phyloP scores from a whole-genome alignment of 2,888 invertebrate genomes.

The Elysia crispata region DNA sequence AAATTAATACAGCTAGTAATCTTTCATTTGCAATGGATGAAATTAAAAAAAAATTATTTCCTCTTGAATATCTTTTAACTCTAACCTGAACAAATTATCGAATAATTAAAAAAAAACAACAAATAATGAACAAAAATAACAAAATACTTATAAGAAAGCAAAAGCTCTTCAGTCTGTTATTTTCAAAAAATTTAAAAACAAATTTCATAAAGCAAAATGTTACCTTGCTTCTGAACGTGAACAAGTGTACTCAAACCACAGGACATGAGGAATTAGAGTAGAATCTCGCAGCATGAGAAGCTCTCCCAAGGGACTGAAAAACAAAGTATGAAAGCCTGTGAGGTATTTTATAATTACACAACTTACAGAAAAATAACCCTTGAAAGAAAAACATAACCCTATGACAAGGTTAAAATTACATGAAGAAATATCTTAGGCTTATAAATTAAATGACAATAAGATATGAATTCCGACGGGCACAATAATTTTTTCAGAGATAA shows the following conservation, averaged over 20 bases:
- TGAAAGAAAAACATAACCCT: not conserved
- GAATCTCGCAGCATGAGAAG: slow-evolving; percentile 91
- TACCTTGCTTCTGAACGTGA: slow-evolving; percentile 86
- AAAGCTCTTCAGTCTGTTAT: not conserved
- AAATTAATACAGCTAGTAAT: too few relatives aligned
- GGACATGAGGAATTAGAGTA: slow-evolving; percentile 91
- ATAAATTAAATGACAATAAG: not conserved
- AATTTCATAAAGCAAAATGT: slow-evolving; percentile 14
- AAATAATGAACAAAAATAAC: too few relatives aligned
- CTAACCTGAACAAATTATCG: too few relatives aligned
- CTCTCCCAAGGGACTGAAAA: slow-evolving; percentile 86
- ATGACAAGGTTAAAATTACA: not conserved
- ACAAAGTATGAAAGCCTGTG: not conserved
- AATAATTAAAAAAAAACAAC: too few relatives aligned
- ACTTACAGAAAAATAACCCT: too few relatives aligned
- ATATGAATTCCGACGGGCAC: too few relatives aligned
- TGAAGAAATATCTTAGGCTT: not conserved
- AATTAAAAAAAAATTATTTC: too few relatives aligned
- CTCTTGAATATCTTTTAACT: too few relatives aligned
- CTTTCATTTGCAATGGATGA: too few relatives aligned
- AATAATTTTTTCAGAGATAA: too few relatives aligned
- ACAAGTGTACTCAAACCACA: slow-evolving; percentile 95
- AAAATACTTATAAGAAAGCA: too few relatives aligned
- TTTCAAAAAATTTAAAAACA: not conserved
- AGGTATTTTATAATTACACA: too few relatives aligned